phyloP scores from a whole-genome alignment of 2,888 invertebrate species.

The Sericinus montela region DNA sequence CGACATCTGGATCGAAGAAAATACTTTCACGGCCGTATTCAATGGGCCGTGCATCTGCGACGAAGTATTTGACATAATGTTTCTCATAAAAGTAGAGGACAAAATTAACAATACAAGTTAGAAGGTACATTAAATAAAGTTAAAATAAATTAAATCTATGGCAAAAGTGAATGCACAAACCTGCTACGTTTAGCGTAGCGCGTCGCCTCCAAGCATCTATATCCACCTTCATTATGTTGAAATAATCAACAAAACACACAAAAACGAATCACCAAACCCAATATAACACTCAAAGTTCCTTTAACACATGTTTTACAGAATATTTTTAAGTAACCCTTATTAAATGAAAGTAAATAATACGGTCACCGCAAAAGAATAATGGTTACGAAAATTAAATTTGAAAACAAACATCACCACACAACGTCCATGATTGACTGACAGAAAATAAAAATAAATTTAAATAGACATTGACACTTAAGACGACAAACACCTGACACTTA shows the following conservation, averaged over 20 bases:
- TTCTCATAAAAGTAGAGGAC: not conserved
- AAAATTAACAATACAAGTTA: not conserved
- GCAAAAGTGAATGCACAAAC: slow-evolving; percentile 42
- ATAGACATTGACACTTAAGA: not conserved
- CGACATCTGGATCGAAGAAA: no score
- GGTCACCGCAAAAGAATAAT: slow-evolving; percentile 40
- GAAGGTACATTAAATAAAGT: not conserved
- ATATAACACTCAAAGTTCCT: slow-evolving; percentile 36
- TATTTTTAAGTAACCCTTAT: slow-evolving; percentile 27
- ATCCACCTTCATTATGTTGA: slow-evolving; percentile 69
- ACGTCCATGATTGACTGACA: slow-evolving; percentile 39
- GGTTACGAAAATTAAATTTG: slow-evolving; percentile 47
- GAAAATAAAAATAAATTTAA: slow-evolving; percentile 5
- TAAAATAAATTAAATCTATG: not conserved
- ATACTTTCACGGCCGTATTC: no score
- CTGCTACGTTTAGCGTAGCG: slow-evolving; percentile 59
- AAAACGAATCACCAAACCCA: slow-evolving; percentile 38
- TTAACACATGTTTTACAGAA: slow-evolving; percentile 41
- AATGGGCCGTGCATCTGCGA: no score
- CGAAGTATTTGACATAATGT: not conserved
- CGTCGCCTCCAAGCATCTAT: slow-evolving; percentile 57
- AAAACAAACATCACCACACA: slow-evolving; percentile 41
- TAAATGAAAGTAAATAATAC: slow-evolving; percentile 43
- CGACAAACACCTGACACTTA: no score
- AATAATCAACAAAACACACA: slow-evolving; percentile 53